Evolutionary conservation across 64 coral and sea anemone species (phyloP), one percentile per base, ranked within the genome.

Genomic region (Hydrozoanthus tunicans): DNA sequence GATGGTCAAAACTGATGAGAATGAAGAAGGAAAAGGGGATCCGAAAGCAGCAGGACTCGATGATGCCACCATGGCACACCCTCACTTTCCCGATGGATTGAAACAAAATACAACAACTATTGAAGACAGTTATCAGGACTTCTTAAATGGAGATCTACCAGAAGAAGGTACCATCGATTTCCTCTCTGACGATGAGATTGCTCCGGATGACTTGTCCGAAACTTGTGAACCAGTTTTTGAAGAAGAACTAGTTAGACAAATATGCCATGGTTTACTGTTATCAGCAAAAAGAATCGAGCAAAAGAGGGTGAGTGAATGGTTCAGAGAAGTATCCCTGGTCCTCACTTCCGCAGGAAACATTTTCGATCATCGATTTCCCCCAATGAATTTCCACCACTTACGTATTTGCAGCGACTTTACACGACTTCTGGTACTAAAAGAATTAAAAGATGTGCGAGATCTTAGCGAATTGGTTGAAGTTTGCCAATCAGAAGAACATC

Each of bases 351-450:
- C 32, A 43, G 32, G 32, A 43, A 43, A 43, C 32, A 43, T 43
- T 43, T 43, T 43, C 32, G 0, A 43, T 43, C 32, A 43, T 43
- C 32, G 32, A 1, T 43, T 43, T 20, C 72, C 58, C 60, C 89
- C 92, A 58, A 90, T 79, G 32, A 43, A 43, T 5, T 73, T 92
- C 56, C 83, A 97, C 17, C 94, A 59, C n/a, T 56, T 97, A 15
- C 89, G 89, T 53, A 78, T 94, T 14, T 97, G 95, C 81, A 64
- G 92, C 54, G 95, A 97, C 66, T 97, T 92, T 69, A 77, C 86
- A 11, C 89, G 67, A 6, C 54, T 91, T 26, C 67, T 93, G 23
- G 85, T 92, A 5, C 54, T 78, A 8, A 90, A 89, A 82, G 78
- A 92, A 14, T 53, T 97, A 32, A 94, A 94, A 5, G 80, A 82